A percentile compares a stretch with the other conserved stretches of the same genome.
Evolutionary conservation across 30 jellyfish, hydroid and myxozoan species (phyloP).

Genomic region (Aurelia sp.): DNA sequence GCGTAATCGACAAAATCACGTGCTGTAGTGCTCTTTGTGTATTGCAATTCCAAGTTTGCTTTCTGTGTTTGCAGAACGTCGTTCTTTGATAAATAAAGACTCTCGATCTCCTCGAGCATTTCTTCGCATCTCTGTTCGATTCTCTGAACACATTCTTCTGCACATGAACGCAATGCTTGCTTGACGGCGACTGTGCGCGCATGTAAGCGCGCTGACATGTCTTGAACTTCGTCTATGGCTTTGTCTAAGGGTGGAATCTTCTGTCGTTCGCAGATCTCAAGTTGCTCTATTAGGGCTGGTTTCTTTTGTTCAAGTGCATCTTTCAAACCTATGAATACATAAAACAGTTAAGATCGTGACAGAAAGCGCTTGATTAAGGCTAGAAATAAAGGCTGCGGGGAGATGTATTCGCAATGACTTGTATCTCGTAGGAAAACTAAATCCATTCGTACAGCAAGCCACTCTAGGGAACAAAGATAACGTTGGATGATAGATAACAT

Average conservation of each 20-base stretch:
- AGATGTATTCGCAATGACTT: no score
- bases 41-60: slow-evolving; percentile 46
- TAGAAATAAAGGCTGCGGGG: no score
- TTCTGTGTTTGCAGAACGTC: slow-evolving; percentile 80
- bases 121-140: slow-evolving; percentile 84
- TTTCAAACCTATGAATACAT: slow-evolving; percentile 58
- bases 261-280: slow-evolving; percentile 75
- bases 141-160: slow-evolving; percentile 80
- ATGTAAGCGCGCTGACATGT: slow-evolving; percentile 98
- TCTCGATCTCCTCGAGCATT: slow-evolving; percentile 74
- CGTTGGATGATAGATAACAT: no score
- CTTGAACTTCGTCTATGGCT: slow-evolving; percentile 96
- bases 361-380: no score
- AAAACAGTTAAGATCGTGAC: neutral
- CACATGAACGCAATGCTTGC: slow-evolving; percentile 84
- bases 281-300: slow-evolving; percentile 66
- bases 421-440: no score
- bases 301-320: slow-evolving; percentile 91
- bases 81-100: slow-evolving; percentile 59
- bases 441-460: no score
- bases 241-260: slow-evolving; percentile 87
- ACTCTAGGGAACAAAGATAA: no score
- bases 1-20: slow-evolving; percentile 92
- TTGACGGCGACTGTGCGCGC: slow-evolving; percentile 95
- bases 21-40: slow-evolving; percentile 74